Conservation (phyloP, 2,113 vertebrate genomes). For the Archocentrus centrarchus region DNA sequence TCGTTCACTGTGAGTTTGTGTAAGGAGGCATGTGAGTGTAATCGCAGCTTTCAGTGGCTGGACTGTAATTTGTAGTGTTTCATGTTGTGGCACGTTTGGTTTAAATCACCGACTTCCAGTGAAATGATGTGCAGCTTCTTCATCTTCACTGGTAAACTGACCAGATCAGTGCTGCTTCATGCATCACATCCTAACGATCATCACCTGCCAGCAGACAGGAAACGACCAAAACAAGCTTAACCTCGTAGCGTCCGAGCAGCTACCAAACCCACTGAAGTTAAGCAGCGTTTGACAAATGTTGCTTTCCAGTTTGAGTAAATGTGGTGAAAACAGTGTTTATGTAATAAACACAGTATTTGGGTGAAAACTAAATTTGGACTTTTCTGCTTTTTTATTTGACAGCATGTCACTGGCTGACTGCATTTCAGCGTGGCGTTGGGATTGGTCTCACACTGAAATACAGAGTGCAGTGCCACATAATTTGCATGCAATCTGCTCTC, state of each 20-base stretch:
- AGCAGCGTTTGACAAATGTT: neutral
- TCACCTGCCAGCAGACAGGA: neutral
- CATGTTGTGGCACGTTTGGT: neutral
- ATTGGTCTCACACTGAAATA: neutral
- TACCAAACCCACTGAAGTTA: neutral
- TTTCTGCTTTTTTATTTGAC: neutral
- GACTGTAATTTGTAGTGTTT: neutral
- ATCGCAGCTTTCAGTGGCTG: neutral
- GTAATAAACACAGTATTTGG: neutral
- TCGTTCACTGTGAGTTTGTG: neutral
- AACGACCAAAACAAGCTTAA: neutral
- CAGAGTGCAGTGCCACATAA: neutral
- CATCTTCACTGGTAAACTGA: neutral
- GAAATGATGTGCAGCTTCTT: neutral
- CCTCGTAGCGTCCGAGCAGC: neutral
- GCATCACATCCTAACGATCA: neutral
- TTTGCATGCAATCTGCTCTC: neutral
- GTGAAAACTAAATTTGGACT: neutral
- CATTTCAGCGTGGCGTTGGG: neutral
- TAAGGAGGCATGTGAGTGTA: neutral
- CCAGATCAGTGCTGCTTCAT: neutral
- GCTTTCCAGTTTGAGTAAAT: neutral
- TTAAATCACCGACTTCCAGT: neutral
- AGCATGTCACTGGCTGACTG: neutral
- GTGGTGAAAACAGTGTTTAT: neutral